A percentile compares a stretch with the other conserved stretches of the same genome.
These are phyloP conservation scores for Gymnothorax reevesii DNA, from an alignment of 2,797 vertebrate species.

Conservation along the genomic window DNA sequence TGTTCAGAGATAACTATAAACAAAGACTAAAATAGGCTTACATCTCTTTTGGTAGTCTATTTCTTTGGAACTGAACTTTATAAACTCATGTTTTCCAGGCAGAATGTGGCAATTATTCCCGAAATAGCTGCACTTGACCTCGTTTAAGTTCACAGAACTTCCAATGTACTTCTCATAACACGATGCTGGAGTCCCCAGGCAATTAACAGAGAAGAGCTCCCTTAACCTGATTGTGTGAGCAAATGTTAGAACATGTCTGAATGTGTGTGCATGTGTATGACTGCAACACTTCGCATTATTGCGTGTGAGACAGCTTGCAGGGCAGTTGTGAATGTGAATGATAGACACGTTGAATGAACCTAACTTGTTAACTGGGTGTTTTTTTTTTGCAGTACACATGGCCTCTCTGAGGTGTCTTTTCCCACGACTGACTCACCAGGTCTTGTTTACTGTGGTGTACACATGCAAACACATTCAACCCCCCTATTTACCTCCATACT, in stretches of 20 bases:
- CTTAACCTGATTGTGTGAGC: not conserved
- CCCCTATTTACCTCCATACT: not conserved
- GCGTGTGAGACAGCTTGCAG: not conserved
- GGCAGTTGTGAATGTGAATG: not conserved
- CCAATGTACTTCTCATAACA: not conserved
- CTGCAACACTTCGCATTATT: not conserved
- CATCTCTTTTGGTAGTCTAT: not conserved
- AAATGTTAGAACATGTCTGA: not conserved
- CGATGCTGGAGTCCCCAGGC: not conserved
- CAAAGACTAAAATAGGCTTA: constrained; percentile 7
- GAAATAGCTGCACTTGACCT: constrained; percentile 20
- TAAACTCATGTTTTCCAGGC: constrained; percentile 20
- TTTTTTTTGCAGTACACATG: not conserved
- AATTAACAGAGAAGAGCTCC: not conserved
- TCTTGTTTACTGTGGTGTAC: constrained; percentile 15
- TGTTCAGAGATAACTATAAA: constrained; percentile 12
- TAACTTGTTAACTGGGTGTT: not conserved
- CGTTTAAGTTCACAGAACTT: not conserved
- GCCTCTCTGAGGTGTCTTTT: constrained; percentile 22
- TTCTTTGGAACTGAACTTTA: not conserved
- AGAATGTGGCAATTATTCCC: constrained; percentile 10
- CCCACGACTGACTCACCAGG: constrained; percentile 20
- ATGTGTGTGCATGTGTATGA: not conserved
- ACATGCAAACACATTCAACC: constrained; percentile 21
- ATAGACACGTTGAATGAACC: not conserved